phyloP scores from a whole-genome alignment of 2,113 vertebrate species.

The Corythornis madagascariensis region DNA sequence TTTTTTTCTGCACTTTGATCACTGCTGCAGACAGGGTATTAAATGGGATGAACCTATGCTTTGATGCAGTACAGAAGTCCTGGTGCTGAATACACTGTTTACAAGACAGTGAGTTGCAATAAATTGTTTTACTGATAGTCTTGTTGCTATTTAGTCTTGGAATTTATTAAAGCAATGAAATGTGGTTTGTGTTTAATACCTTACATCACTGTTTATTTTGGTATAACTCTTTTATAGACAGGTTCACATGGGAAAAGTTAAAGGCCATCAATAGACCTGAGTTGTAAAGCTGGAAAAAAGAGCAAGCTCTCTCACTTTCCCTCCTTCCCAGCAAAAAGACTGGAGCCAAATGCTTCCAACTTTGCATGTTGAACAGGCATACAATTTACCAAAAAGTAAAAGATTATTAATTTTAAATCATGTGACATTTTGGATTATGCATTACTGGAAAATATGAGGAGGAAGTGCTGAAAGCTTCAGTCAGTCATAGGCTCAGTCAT shows the following conservation, averaged over 20 bases:
- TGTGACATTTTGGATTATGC: not conserved
- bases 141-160: not conserved
- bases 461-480: not conserved
- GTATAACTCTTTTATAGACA: not conserved
- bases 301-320: not conserved
- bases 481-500: not conserved
- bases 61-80: not conserved
- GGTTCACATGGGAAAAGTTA: not conserved
- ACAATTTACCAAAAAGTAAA: not conserved
- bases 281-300: not conserved
- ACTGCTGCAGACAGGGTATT: not conserved
- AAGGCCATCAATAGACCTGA: not conserved
- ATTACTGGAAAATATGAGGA: not conserved
- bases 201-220: not conserved
- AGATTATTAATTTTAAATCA: not conserved
- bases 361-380: not conserved
- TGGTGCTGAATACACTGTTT: not conserved
- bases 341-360: not conserved
- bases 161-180: slow-evolving; percentile 17
- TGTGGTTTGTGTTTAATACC: not conserved
- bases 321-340: not conserved
- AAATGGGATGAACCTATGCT: not conserved
- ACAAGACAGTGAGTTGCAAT: not conserved
- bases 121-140: not conserved
- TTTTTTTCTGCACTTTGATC: not conserved